A percentile compares a stretch with the other conserved stretches of the same genome.
Conservation (phyloP, 2,113 vertebrate genomes). For the Ictalurus punctatus region DNA sequence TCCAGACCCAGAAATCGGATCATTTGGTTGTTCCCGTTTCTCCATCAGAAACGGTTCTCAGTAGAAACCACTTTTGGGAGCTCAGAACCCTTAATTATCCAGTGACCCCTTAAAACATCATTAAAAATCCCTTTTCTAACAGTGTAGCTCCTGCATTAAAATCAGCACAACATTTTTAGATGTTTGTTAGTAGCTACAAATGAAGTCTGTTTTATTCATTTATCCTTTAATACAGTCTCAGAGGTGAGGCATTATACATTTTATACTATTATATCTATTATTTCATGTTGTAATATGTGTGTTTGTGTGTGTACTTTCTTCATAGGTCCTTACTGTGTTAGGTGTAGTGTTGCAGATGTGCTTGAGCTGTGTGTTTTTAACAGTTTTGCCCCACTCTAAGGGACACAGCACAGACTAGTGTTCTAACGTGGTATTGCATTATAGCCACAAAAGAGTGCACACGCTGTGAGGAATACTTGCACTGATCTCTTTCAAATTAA, state of each 20-base stretch:
- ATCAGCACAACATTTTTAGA: not conserved
- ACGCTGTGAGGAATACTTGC: not conserved
- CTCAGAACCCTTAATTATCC: not conserved
- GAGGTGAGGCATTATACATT: not conserved
- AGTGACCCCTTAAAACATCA: not conserved
- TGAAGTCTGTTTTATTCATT: not conserved
- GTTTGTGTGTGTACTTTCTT: not conserved
- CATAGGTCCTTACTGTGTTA: conserved; percentile 3
- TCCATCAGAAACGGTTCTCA: not conserved
- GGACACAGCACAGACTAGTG: conserved; percentile 74
- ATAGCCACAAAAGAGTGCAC: not conserved
- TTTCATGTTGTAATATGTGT: too few species aligned
- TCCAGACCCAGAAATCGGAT: not conserved
- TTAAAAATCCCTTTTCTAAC: too few species aligned
- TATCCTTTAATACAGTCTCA: not conserved
- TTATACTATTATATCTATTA: not conserved
- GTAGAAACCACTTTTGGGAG: not conserved
- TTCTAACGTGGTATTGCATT: conserved; percentile 47
- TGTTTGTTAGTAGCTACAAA: not conserved
- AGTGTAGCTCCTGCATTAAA: not conserved
- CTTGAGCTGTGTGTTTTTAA: not conserved
- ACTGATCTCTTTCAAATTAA: too few species aligned
- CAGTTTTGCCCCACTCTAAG: conserved; percentile 29
- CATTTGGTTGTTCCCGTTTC: not conserved
- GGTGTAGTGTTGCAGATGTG: conserved; percentile 4